Base-by-base conservation (phyloP, 2,797 vertebrate genomes). In the Acrocephalus scirpaceus region DNA sequence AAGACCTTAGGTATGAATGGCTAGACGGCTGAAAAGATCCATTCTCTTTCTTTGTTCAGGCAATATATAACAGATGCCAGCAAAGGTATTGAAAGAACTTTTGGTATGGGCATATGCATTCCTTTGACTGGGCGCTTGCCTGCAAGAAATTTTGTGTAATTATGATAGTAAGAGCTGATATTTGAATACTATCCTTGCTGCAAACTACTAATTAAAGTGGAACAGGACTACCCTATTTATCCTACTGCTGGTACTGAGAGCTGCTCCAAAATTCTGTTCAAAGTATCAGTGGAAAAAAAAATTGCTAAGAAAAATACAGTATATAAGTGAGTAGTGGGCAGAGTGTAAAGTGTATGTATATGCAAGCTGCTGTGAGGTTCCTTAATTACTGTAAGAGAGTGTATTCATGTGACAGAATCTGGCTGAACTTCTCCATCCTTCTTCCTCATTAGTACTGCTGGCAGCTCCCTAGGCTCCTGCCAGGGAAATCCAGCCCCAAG, bases 61-160 rank as follows among this genome's bases (percentile, higher is more conserved):
- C 87, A 75, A 53, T 60, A 30, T 40, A 84, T 42, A 86, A 65
- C 82, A 92, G 66, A 94, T 86, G 92, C 84, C 85, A 96, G 73
- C 58, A 91, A 89, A 94, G 75, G 84, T 93, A 96, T 88, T 95
- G 82, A 92, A 97, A 94, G 92, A 95, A 92, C 92, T 95, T 93
- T 78, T 81, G 89, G 92, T 94, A 92, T 93, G 95, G 93, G 58
- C 44, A 70, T 50, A 61, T 56, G 87, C 76, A 88, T 96, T 97
- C 96, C 73, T 96, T 79, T 75, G 61, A 72, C 69, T 74, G 80
- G 42, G 71, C 70, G 67, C 60, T 93, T 66, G 82, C 40, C 22
- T 84, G 91, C 51, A 75, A 79, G 74, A 44, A 72, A 81, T 45
- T 91, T 90, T 90, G 76, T 66, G 16, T 42, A 58, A 56, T 60